Percentiles rank a stretch among this genome's conserved stretches.
These are phyloP conservation scores for Lepetodrilus schrolli DNA, from an alignment of 2,888 invertebrate species.

Conservation along the genomic window DNA sequence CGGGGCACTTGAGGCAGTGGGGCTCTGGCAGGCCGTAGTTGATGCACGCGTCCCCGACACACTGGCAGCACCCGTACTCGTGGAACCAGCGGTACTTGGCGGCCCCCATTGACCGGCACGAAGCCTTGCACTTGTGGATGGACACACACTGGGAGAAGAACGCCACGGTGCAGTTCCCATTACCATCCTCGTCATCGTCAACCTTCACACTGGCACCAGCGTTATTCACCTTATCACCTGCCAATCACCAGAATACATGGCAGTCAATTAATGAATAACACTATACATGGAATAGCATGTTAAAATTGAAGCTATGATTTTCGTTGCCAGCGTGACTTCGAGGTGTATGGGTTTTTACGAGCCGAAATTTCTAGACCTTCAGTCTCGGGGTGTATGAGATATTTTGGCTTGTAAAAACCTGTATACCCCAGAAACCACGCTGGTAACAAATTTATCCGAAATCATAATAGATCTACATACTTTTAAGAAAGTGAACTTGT, in stretches of 20 bases:
- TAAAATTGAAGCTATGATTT: too few relatives aligned
- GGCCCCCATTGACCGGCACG: conserved; percentile 88
- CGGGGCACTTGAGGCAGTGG: conserved; percentile 47
- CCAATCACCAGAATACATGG: not conserved
- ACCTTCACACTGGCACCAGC: not conserved
- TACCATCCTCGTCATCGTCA: conserved; percentile 58
- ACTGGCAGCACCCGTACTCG: conserved; percentile 92
- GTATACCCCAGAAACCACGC: too few relatives aligned
- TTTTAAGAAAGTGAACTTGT: too few relatives aligned
- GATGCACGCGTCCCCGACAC: conserved; percentile 89
- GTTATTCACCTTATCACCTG: not conserved
- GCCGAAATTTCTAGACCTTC: too few relatives aligned
- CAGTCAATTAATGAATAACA: not conserved
- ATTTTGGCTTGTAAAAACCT: too few relatives aligned
- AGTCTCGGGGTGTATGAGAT: too few relatives aligned
- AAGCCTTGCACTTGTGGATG: conserved; percentile 88
- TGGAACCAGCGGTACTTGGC: conserved; percentile 92
- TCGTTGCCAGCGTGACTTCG: too few relatives aligned
- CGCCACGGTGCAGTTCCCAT: conserved; percentile 89
- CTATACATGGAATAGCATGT: too few relatives aligned
- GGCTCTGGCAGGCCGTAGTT: conserved; percentile 83
- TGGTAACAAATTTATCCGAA: too few relatives aligned
- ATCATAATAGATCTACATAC: too few relatives aligned
- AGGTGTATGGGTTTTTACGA: too few relatives aligned
- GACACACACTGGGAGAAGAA: conserved; percentile 93